Conservation (phyloP, 1,140 invertebrate genomes). For the Pristionchus pacificus region DNA sequence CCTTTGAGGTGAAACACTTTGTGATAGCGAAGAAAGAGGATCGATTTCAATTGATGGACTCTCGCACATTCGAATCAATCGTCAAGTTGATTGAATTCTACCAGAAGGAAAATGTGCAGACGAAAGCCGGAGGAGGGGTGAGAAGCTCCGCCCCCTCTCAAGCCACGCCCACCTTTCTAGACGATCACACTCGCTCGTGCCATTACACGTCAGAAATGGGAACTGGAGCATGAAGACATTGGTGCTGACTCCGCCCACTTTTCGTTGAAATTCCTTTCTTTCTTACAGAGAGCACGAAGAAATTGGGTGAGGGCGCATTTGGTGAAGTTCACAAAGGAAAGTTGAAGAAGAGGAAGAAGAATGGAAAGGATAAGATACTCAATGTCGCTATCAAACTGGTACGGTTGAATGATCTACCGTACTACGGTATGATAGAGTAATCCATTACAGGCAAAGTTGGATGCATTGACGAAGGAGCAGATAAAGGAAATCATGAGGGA, state of each 20-base stretch:
- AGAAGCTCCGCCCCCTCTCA: too few relatives aligned
- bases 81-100: neutral
- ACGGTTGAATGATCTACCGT: too few relatives aligned
- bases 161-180: neutral
- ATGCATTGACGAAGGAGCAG: constrained; percentile 82
- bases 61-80: neutral
- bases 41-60: neutral
- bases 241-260: neutral
- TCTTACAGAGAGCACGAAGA: constrained; percentile 10
- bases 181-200: neutral
- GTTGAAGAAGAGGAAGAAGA: constrained; percentile 14
- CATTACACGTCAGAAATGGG: neutral
- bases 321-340: constrained; percentile 20
- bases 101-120: neutral
- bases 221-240: constrained; percentile 12
- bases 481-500: constrained; percentile 76
- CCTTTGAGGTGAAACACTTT: neutral
- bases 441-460: constrained; percentile 66
- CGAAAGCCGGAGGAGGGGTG: neutral
- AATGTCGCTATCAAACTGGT: constrained; percentile 1
- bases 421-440: too few relatives aligned
- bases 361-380: constrained; percentile 8
- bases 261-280: constrained; percentile 13
- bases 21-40: neutral
- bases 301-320: constrained; percentile 19